A percentile compares a stretch with the other conserved stretches of the same genome.
Conservation (phyloP, 2,888 invertebrate genomes). For the Ischnus inquisitorius region DNA sequence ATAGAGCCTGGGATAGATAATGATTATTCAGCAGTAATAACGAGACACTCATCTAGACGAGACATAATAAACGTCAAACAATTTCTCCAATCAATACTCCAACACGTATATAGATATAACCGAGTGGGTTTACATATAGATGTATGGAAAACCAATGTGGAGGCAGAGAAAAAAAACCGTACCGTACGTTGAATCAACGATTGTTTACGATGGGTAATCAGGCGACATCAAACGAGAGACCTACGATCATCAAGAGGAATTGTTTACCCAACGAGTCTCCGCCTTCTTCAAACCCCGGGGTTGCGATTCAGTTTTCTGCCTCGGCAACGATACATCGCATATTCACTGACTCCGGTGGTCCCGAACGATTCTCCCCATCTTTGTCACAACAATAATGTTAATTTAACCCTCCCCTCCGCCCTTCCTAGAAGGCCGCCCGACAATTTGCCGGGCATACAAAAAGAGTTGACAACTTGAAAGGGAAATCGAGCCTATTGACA, state of each 20-base stretch:
- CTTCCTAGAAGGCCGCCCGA: constrained; percentile 71
- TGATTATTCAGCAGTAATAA: constrained; percentile 49
- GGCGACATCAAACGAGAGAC: constrained; percentile 84
- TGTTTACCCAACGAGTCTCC: constrained; percentile 82
- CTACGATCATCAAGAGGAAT: constrained; percentile 84
- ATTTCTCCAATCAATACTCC: constrained; percentile 63
- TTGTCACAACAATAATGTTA: constrained; percentile 85
- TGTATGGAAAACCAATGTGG: constrained; percentile 1
- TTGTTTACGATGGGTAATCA: constrained; percentile 85
- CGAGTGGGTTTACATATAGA: constrained; percentile 25
- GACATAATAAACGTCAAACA: constrained; percentile 62
- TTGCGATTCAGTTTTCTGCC: constrained; percentile 66
- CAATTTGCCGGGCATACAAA: constrained; percentile 85
- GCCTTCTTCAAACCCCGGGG: constrained; percentile 72
- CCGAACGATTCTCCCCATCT: constrained; percentile 76
- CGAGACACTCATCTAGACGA: constrained; percentile 38
- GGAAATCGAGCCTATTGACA: constrained; percentile 86
- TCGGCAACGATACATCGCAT: constrained; percentile 40
- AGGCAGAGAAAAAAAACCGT: constrained; percentile 59
- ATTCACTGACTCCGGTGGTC: constrained; percentile 74
- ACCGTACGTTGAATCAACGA: constrained; percentile 80
- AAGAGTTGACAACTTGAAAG: constrained; percentile 86
- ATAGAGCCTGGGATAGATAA: constrained; percentile 18
- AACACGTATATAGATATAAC: not conserved
- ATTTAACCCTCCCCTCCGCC: constrained; percentile 80